Evolutionary conservation across 1,140 invertebrate genomes (phyloP).

Genomic region (Oreohelix idahoensis): DNA sequence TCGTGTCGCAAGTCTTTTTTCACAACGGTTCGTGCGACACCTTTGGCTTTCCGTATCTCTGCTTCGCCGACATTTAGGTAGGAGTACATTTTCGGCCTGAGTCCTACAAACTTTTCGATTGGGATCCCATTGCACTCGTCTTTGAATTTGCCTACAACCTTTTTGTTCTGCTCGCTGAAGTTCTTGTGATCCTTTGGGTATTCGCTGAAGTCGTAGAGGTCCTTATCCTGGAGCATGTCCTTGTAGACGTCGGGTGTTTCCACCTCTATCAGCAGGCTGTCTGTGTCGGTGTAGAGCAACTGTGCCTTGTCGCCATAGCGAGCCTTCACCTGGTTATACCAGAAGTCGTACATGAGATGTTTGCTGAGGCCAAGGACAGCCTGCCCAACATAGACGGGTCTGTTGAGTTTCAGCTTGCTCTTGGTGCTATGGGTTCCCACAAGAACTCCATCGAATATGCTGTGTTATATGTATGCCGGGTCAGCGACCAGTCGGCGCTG

Average conservation of each 20-base stretch:
- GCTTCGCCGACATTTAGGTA: neutral
- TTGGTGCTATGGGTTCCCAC: conserved; percentile 48
- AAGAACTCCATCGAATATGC: conserved; percentile 63
- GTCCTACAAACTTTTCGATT: conserved; percentile 66
- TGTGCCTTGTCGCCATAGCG: conserved; percentile 53
- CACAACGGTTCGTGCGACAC: neutral
- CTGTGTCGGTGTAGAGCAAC: conserved; percentile 71
- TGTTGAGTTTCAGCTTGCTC: conserved; percentile 47
- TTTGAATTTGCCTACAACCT: conserved; percentile 74
- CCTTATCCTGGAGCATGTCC: conserved; percentile 55
- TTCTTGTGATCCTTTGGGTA: conserved; percentile 35
- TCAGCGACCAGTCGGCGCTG: conserved; percentile 57
- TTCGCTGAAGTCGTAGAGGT: conserved; percentile 41
- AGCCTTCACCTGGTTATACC: conserved; percentile 52
- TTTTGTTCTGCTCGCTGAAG: conserved; percentile 67
- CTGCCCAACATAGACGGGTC: conserved; percentile 56
- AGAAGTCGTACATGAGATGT: conserved; percentile 60
- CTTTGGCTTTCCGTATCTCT: neutral
- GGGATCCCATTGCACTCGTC: conserved; percentile 72
- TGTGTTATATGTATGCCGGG: conserved; percentile 61
- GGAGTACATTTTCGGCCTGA: conserved; percentile 71
- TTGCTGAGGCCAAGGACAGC: conserved; percentile 57
- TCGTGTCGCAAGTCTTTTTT: neutral
- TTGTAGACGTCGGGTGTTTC: conserved; percentile 56
- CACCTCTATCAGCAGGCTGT: conserved; percentile 70